These are phyloP conservation scores for Pristionchus exspectatus DNA, from an alignment of 2,888 invertebrate species.

Conservation along the genomic window DNA sequence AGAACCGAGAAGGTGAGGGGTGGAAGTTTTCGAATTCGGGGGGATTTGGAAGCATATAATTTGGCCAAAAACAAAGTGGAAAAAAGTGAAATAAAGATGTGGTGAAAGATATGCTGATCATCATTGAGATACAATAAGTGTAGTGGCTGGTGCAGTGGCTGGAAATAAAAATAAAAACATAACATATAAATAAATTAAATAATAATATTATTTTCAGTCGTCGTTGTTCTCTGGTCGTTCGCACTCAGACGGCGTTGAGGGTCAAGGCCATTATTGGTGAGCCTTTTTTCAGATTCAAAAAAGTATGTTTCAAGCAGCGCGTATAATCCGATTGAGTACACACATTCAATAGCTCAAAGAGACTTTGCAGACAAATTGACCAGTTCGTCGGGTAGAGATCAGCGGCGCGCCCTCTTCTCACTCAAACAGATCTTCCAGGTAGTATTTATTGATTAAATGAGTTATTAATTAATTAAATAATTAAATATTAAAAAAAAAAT, in stretches of 20 bases:
- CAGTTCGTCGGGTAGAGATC: conserved; percentile 93
- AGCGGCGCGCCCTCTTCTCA: conserved; percentile 96
- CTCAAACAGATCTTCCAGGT: conserved; percentile 96
- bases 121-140: no score
- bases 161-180: background rate
- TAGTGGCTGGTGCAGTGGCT: conserved; percentile 13
- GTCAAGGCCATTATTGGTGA: conserved; percentile 98
- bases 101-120: background rate
- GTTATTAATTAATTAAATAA: background rate
- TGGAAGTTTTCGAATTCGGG: no score
- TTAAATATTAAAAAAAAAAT: background rate
- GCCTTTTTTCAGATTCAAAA: conserved; percentile 79
- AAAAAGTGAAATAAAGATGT: background rate
- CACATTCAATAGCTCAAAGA: background rate
- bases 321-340: background rate
- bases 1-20: conserved; percentile 27
- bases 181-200: background rate
- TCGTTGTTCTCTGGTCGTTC: conserved; percentile 95
- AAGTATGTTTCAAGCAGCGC: background rate
- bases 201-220: conserved; percentile 85
- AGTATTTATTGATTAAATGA: conserved; percentile 55
- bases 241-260: conserved; percentile 95
- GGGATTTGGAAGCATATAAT: no score
- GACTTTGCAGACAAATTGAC: conserved; percentile 89
- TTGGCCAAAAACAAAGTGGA: no score